Conservation (phyloP, 2,113 vertebrate genomes). For the Austrofundulus limnaeus region DNA sequence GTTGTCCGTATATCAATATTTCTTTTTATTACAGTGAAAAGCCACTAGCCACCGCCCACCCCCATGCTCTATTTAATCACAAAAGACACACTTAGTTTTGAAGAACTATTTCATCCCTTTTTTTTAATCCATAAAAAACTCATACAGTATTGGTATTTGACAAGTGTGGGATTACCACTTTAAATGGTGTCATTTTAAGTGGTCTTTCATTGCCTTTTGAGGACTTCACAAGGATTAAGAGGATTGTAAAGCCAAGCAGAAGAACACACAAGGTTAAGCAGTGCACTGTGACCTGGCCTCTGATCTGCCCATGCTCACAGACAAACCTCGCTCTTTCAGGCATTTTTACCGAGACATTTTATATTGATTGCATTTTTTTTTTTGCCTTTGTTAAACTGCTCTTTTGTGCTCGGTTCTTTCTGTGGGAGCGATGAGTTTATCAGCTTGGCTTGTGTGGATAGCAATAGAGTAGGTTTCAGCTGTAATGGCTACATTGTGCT, state of each 20-base stretch:
- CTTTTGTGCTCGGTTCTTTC: conserved; percentile 66
- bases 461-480: conserved; percentile 37
- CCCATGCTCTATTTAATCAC: neutral
- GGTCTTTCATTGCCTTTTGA: conserved; percentile 61
- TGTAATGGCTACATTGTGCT: conserved; percentile 44
- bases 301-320: conserved; percentile 42
- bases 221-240: conserved; percentile 61
- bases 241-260: conserved; percentile 55
- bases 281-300: conserved; percentile 55
- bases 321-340: conserved; percentile 57
- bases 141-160: neutral
- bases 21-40: neutral
- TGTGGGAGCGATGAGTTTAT: conserved; percentile 42
- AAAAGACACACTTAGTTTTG: conserved; percentile 3
- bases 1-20: too few species aligned
- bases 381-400: conserved; percentile 53
- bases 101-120: too few species aligned
- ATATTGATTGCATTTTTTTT: conserved; percentile 62
- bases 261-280: conserved; percentile 57
- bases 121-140: conserved; percentile 1
- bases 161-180: conserved; percentile 62
- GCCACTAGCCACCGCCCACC: too few species aligned
- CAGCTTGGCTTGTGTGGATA: conserved; percentile 20
- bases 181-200: conserved; percentile 58
- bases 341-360: conserved; percentile 60